Conservation (phyloP, 2,797 vertebrate species). For the Tangara arthus region DNA sequence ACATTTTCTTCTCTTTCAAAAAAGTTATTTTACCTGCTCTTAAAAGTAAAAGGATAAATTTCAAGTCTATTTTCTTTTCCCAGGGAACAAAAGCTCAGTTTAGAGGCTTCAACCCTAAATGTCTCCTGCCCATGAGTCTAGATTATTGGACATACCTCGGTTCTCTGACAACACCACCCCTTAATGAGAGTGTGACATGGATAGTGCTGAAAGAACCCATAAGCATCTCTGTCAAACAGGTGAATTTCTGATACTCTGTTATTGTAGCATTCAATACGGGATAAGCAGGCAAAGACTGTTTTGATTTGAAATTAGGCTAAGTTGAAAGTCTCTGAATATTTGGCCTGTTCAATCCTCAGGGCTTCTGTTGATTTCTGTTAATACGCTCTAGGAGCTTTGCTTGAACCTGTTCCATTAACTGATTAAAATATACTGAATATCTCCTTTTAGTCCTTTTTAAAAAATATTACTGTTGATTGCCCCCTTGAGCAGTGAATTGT, state of each 20-base stretch:
- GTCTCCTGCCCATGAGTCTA: constrained; percentile 86
- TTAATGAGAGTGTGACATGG: constrained; percentile 93
- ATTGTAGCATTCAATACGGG: not conserved
- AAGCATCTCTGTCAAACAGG: constrained; percentile 91
- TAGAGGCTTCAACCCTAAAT: constrained; percentile 90
- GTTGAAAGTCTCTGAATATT: not conserved
- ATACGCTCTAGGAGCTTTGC: not conserved
- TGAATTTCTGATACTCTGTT: constrained; percentile 26
- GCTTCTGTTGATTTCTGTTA: not conserved
- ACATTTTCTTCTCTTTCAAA: not conserved
- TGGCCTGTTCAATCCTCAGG: not conserved
- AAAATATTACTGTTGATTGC: not conserved
- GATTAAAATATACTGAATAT: not conserved
- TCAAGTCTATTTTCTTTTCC: not conserved
- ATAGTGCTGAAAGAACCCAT: constrained; percentile 90
- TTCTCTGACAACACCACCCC: constrained; percentile 92
- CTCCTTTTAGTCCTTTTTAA: not conserved
- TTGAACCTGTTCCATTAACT: not conserved
- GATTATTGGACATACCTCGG: constrained; percentile 95
- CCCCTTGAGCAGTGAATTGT: not conserved
- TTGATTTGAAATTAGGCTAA: not conserved
- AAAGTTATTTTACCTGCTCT: not conserved
- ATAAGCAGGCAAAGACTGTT: not conserved
- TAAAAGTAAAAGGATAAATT: not conserved
- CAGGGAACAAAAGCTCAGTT: constrained; percentile 88